Evolutionary conservation across 2,797 vertebrate genomes (phyloP).

Genomic region (Poeciliopsis infans): DNA sequence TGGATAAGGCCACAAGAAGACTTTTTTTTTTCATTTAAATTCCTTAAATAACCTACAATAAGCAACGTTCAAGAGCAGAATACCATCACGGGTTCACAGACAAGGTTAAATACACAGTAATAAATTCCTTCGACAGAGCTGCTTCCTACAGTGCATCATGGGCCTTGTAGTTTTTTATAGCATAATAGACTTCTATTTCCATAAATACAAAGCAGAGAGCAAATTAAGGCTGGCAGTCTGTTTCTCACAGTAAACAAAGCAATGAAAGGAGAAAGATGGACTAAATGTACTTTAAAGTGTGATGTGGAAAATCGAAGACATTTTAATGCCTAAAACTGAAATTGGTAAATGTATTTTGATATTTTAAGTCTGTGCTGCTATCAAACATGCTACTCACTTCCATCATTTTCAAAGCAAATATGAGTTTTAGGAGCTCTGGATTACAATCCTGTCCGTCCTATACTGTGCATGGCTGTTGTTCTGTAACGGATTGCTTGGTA

Average conservation of each 20-base stretch:
- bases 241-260: not conserved
- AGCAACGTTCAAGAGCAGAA: slow-evolving; percentile 5
- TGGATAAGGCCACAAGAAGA: not conserved
- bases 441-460: not conserved
- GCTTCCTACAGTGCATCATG: not conserved
- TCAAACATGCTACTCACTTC: not conserved
- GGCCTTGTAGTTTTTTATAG: slow-evolving; percentile 1
- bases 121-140: not conserved
- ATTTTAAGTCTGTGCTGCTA: not conserved
- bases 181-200: not conserved
- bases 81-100: not conserved
- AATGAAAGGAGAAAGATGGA: not conserved
- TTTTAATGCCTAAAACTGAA: not conserved
- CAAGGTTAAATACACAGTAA: slow-evolving; percentile 7
- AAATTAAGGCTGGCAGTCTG: not conserved
- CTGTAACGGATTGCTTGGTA: not conserved
- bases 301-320: not conserved
- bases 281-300: not conserved
- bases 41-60: slow-evolving; percentile 2
- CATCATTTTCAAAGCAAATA: not conserved
- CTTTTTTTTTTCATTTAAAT: not conserved
- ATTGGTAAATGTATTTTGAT: not conserved
- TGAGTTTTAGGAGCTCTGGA: not conserved
- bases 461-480: not conserved
- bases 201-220: slow-evolving; percentile 2